Conservation (phyloP, 2,797 vertebrate species). For the Trichosurus vulpecula region DNA sequence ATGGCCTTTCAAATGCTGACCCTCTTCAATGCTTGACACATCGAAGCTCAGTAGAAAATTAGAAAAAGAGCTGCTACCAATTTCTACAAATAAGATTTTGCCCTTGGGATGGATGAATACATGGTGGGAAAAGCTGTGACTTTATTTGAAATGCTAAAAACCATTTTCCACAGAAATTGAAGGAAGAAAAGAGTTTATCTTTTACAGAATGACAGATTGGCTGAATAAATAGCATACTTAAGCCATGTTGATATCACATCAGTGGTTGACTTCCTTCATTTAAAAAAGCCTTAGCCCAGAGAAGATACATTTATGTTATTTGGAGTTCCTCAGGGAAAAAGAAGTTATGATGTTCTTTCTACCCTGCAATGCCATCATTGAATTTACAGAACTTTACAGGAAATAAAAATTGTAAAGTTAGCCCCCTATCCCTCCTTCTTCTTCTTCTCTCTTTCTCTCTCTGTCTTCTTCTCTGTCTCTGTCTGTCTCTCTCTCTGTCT, state of each 20-base stretch:
- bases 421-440: neutral
- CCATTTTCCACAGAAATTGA: constrained; percentile 10
- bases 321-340: neutral
- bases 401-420: neutral
- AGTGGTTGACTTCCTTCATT: neutral
- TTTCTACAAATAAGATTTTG: constrained; percentile 35
- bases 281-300: neutral
- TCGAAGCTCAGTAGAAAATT: constrained; percentile 44
- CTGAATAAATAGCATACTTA: constrained; percentile 46
- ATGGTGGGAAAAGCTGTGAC: neutral
- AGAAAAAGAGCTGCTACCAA: constrained; percentile 29
- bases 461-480: too few species aligned
- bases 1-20: constrained; percentile 22
- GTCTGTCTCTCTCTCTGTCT: neutral
- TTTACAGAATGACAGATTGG: neutral
- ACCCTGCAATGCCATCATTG: neutral
- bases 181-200: constrained; percentile 17
- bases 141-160: constrained; percentile 35
- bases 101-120: neutral
- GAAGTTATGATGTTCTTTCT: neutral
- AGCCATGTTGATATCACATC: neutral
- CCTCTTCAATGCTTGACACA: constrained; percentile 61
- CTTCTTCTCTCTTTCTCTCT: too few species aligned
- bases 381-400: neutral
- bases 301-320: neutral